These are phyloP conservation scores for Papilio elwesi DNA, from an alignment of 2,888 invertebrate genomes.

Conservation along the genomic window DNA sequence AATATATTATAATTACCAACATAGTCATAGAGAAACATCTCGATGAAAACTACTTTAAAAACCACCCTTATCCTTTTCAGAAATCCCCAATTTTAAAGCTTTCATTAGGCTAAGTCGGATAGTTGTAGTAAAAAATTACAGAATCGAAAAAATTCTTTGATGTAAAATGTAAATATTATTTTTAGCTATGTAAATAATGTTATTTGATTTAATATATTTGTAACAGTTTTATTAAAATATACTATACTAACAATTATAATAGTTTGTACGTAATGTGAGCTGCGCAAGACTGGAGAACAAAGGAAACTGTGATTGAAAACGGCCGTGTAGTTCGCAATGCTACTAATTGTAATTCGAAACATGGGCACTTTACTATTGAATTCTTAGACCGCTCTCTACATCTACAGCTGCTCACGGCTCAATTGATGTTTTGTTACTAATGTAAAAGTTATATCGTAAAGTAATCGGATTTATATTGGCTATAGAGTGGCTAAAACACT, in stretches of 20 bases:
- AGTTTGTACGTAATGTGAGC: background rate
- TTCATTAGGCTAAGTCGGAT: too few species aligned
- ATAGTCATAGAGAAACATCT: too few species aligned
- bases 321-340: constrained; percentile 23
- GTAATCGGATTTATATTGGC: background rate
- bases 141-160: too few species aligned
- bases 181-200: too few species aligned
- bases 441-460: background rate
- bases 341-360: constrained; percentile 13
- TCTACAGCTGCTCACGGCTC: constrained; percentile 6
- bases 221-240: too few species aligned
- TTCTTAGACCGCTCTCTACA: constrained; percentile 13
- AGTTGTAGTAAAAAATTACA: too few species aligned
- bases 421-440: constrained; percentile 8
- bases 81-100: too few species aligned
- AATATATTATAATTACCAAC: too few species aligned
- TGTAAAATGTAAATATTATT: too few species aligned
- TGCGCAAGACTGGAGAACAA: background rate
- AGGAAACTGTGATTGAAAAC: constrained; percentile 11
- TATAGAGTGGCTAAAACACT: background rate
- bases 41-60: too few species aligned
- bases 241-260: background rate
- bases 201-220: too few species aligned
- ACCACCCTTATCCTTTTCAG: too few species aligned
- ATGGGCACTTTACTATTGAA: constrained; percentile 12